phyloP scores from a whole-genome alignment of 2,888 invertebrate genomes.

The Lepidonotus clava region DNA sequence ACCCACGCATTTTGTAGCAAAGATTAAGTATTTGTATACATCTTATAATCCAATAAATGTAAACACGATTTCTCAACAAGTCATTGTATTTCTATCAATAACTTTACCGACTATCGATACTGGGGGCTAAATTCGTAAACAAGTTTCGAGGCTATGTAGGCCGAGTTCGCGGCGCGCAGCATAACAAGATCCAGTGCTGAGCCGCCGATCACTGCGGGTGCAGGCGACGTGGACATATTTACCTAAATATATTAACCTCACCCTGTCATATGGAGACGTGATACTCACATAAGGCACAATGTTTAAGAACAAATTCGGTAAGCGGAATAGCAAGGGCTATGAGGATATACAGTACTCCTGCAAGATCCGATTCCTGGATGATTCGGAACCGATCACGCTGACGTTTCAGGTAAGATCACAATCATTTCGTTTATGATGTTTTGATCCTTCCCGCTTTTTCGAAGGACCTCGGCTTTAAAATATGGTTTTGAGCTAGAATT shows the following conservation, averaged over 20 bases:
- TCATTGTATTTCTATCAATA: no score
- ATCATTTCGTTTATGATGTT: no score
- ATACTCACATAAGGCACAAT: slow-evolving; percentile 46
- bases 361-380: slow-evolving; percentile 78
- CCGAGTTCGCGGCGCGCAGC: background rate
- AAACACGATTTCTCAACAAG: background rate
- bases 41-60: background rate
- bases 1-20: background rate
- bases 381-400: slow-evolving; percentile 77
- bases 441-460: slow-evolving; percentile 39
- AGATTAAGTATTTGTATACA: background rate
- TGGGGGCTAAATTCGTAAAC: background rate
- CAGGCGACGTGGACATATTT: slow-evolving; percentile 34
- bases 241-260: background rate
- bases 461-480: no score
- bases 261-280: slow-evolving; percentile 48
- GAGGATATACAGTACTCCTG: slow-evolving; percentile 78
- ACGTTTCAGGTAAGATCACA: slow-evolving; percentile 76
- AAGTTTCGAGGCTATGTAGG: background rate
- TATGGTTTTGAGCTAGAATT: no score
- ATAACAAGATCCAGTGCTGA: slow-evolving; percentile 9
- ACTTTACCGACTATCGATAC: no score
- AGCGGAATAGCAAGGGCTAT: slow-evolving; percentile 70
- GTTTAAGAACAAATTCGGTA: slow-evolving; percentile 62
- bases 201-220: background rate